Base-by-base conservation (phyloP, 2,797 vertebrate genomes). In the Darevskia nairensis region DNA sequence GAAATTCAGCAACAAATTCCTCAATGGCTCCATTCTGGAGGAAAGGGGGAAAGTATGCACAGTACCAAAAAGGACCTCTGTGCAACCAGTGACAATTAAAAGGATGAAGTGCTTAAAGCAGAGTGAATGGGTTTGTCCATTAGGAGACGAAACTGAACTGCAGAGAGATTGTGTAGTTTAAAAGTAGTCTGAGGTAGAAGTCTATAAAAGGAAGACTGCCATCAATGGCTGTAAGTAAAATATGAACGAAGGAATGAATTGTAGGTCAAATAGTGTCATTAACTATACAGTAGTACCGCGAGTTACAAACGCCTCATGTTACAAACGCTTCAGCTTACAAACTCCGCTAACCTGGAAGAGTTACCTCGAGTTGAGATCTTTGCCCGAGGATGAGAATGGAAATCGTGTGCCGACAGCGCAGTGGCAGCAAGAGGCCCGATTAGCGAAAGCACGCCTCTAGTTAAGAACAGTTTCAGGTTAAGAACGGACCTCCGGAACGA, bases 1-100 rank as follows among this genome's bases (percentile, higher is more conserved):
- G 91, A 94, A 88, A 92, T 84, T 68, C 55, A 90, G 39, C 59
- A 81, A 77, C 88, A 71, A 21, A 72, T 80, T 88, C 15, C 78
- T 86, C 91, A 83, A 89, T 68, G 90, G 88, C 2, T 87, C 75
- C 87, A 89, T 89, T 27, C 29, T 41, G 29, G 3, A 80, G 4
- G 78, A 83, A 91, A 90, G 6, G 64, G 6, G 59, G 81, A 74
- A 71, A 93, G 90, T 55, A 92, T 50, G 29, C 84, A 41, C 25
- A 87, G 86, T 88, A 87, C 87, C 71, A 84, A 19, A 84, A 93
- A 87, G 59, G 85, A 84, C 80, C 59, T 75, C 88, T 69, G 84
- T 69, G 68, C 68, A 90, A 86, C 84, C 29, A 81, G 17, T 64
- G 39, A 23, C 59, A 76, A 61, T 82, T 46, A 32, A 66, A 86